phyloP scores from a whole-genome alignment of 2,797 vertebrate genomes.

The Enteromius treurensis region DNA sequence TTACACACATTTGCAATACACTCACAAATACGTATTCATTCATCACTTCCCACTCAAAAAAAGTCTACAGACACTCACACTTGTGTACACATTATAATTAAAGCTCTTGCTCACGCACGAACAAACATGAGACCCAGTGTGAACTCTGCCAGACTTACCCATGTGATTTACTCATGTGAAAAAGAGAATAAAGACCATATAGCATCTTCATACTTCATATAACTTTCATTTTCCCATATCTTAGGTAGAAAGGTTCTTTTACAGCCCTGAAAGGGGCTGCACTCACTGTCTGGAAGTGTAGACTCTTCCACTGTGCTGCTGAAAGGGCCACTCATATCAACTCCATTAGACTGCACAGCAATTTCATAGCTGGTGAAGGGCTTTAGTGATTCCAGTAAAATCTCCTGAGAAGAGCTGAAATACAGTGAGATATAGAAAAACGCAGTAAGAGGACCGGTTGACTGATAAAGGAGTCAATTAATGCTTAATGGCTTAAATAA shows the following conservation, averaged over 20 bases:
- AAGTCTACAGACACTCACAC: not conserved
- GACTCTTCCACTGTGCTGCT: constrained; percentile 88
- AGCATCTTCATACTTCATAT: not conserved
- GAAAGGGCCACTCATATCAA: constrained; percentile 87
- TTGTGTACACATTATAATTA: constrained; percentile 10
- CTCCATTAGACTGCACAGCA: constrained; percentile 92
- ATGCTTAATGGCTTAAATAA: not conserved
- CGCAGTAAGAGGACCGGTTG: not conserved
- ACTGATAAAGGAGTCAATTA: not conserved
- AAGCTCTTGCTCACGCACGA: not conserved
- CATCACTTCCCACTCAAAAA: constrained; percentile 3
- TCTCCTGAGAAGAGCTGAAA: constrained; percentile 88
- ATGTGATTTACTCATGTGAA: not conserved
- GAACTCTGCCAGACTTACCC: not conserved
- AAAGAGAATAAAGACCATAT: not conserved
- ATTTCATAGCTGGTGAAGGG: constrained; percentile 96
- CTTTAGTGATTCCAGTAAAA: constrained; percentile 88
- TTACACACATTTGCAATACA: constrained; percentile 41
- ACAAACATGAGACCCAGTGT: not conserved
- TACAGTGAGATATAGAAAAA: not conserved
- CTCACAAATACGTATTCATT: constrained; percentile 7
- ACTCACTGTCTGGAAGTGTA: constrained; percentile 93
- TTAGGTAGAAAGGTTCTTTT: not conserved
- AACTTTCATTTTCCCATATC: not conserved
- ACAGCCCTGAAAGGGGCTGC: not conserved